phyloP scores from a whole-genome alignment of 2,888 invertebrate genomes.

The Vandiemenella viatica region DNA sequence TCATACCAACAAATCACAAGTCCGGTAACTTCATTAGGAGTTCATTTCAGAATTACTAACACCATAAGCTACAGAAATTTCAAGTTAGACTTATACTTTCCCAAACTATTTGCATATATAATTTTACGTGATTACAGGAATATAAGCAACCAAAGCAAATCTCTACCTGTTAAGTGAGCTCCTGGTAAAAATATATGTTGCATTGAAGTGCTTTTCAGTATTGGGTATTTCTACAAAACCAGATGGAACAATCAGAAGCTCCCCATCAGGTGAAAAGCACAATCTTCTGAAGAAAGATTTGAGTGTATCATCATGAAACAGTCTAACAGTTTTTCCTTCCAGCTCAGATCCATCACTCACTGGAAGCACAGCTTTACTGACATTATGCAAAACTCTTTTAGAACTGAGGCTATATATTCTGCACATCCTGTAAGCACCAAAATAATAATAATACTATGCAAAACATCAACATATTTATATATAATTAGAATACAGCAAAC shows the following conservation, averaged over 20 bases:
- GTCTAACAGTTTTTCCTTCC: conserved; percentile 43
- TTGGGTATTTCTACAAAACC: conserved; percentile 59
- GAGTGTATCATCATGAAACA: conserved; percentile 84
- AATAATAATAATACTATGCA: no score
- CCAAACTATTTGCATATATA: no score
- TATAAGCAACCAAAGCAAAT: no score
- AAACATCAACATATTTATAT: no score
- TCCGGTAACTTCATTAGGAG: no score
- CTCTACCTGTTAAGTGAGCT: conserved; percentile 30
- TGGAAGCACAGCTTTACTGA: conserved; percentile 36
- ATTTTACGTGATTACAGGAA: no score
- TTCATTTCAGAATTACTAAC: no score
- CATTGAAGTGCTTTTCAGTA: conserved; percentile 37
- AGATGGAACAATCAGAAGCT: conserved; percentile 77
- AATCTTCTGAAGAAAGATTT: conserved; percentile 86
- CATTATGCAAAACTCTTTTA: conserved; percentile 51
- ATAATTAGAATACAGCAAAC: no score
- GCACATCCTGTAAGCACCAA: conserved; percentile 5
- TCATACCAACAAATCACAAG: no score
- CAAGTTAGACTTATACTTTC: no score
- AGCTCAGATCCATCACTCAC: conserved; percentile 41
- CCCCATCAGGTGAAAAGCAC: conserved; percentile 82
- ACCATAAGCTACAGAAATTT: no score
- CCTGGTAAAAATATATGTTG: conserved; percentile 42
- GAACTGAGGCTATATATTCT: conserved; percentile 24